Conservation (phyloP, 2,113 vertebrate genomes). For the Sclerurus mexicanus region DNA sequence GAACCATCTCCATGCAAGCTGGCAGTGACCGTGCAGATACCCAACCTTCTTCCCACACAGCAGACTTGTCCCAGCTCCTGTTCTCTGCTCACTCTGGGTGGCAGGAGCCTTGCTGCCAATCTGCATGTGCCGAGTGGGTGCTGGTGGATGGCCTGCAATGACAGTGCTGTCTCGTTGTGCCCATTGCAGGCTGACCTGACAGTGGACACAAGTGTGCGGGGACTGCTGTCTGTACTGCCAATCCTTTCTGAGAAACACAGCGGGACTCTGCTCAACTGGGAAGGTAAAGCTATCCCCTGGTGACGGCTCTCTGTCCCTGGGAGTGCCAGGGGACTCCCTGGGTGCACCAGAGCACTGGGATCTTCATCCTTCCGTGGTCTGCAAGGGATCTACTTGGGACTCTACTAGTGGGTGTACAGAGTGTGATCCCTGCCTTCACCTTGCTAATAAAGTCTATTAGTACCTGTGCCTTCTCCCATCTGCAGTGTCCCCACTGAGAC, state of each 20-base stretch:
- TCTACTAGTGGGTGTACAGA: background rate
- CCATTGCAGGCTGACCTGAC: conserved; percentile 48
- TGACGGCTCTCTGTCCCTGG: background rate
- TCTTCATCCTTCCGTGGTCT: background rate
- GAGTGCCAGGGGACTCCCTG: background rate
- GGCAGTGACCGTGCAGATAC: background rate
- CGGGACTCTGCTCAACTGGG: conserved; percentile 61
- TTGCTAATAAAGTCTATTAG: background rate
- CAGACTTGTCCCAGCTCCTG: accelerated
- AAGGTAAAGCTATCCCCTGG: conserved; percentile 70
- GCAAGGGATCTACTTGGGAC: background rate
- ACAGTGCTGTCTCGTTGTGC: accelerated
- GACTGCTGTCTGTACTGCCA: conserved; percentile 62
- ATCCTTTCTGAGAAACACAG: conserved; percentile 53
- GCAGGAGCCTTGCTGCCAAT: background rate
- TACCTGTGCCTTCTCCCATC: background rate
- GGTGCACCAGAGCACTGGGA: background rate
- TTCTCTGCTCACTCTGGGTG: background rate
- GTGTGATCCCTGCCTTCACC: background rate
- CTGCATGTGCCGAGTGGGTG: background rate
- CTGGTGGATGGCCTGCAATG: background rate
- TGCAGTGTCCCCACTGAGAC: background rate
- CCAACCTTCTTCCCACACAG: accelerated
- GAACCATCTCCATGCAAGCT: background rate
- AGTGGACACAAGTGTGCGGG: conserved; percentile 53